Evolutionary conservation across 2,113 vertebrate species (phyloP), one percentile per base, ranked within the genome.

Genomic region (Lasiurus cinereus): DNA sequence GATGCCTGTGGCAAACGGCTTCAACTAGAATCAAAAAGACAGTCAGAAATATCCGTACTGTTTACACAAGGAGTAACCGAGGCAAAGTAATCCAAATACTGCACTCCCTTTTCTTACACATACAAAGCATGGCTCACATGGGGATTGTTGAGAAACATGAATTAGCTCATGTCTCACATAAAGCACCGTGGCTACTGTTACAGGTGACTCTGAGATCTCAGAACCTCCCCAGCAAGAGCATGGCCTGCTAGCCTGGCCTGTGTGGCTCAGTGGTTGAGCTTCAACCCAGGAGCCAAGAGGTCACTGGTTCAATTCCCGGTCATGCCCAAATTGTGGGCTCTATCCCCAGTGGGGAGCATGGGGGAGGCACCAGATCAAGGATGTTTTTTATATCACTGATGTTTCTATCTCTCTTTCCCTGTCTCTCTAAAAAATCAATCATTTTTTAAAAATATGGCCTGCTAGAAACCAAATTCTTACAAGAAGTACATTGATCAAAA

Each of bases 31-130:
- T 97, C 96, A 96, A 97, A 97, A 97, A 94, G 96, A 97, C 90
- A 97, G 97, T 98, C 97, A 98, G 98, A 98, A 98, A 98, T 98
- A 98, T 88, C 96, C 96, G 91, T 5, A 87, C 87, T 95, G 97
- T 96, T 98, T 98, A 97, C 97, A 93, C 93, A 96, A 91, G 97
- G 97, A 97, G 94, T 91, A 96, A 97, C 93, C 87, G 72, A 95
- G 87, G 84, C 24, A 24, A 48, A 72, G 92, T 64, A 91, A 95
- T 88, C 91, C 92, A 94, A 94, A 85, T 6, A 91, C 64, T 0
- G 10, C 59, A 33, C n/a, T 93, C 59, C 92, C 72, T 78, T 91
- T 95, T 46, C 84, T 31, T 54, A 77, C n/a, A 78, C 48, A 69
- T 80, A 95, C 88, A 94, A 88, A 88, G 87, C 64, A 11, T 0